Evolutionary conservation across 2,113 vertebrate genomes (phyloP).

Genomic region (Xiphophorus hellerii): DNA sequence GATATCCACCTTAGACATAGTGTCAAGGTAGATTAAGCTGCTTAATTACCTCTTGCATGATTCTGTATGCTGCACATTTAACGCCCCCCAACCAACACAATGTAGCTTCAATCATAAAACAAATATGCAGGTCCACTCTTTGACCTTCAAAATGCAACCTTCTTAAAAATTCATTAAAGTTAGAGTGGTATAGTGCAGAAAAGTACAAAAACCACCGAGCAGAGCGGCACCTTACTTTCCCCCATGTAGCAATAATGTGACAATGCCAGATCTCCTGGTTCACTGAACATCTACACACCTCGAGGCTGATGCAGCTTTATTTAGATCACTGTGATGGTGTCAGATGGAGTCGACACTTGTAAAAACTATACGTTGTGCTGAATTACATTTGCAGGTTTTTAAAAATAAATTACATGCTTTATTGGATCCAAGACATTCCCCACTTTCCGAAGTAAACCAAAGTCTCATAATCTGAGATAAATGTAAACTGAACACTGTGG

Average conservation of each 20-base stretch:
- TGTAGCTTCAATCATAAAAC: conserved; percentile 1
- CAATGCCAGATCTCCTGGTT: conserved; percentile 65
- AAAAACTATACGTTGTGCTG: neutral
- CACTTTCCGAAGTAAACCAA: too few species aligned
- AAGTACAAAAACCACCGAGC: conserved; percentile 29
- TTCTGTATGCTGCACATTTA: conserved; percentile 6
- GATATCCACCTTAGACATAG: conserved; percentile 22
- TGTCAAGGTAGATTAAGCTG: conserved; percentile 11
- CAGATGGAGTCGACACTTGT: conserved; percentile 31
- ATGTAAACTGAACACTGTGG: neutral
- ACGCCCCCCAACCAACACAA: neutral
- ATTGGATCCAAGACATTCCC: neutral
- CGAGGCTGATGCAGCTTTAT: conserved; percentile 61
- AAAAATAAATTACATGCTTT: neutral
- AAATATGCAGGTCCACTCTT: neutral
- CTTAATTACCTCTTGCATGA: conserved; percentile 16
- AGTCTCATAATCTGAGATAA: too few species aligned
- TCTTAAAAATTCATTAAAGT: neutral
- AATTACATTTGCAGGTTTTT: neutral
- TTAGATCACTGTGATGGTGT: conserved; percentile 58
- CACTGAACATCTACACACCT: conserved; percentile 57
- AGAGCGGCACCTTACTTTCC: conserved; percentile 34
- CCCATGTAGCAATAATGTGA: conserved; percentile 63
- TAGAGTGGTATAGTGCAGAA: conserved; percentile 24
- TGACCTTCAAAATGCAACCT: conserved; percentile 1